These are phyloP conservation scores for Aphaenogaster floridana DNA, from an alignment of 1,140 invertebrate species.

Conservation along the genomic window DNA sequence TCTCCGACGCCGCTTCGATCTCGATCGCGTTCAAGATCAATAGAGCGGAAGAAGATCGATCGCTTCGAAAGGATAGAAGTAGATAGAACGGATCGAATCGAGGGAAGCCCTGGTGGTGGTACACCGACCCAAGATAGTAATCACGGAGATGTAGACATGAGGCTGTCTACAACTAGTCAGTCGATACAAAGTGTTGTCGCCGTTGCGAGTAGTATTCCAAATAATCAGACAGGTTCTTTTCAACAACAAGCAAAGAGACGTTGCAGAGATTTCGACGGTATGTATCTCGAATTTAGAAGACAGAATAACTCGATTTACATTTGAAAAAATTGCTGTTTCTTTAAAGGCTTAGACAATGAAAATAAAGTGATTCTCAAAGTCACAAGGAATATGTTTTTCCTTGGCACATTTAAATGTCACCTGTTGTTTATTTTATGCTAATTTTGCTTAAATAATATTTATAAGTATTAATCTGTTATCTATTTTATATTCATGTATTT, in stretches of 20 bases:
- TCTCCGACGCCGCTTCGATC: conserved; percentile 86
- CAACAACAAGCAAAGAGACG: conserved; percentile 87
- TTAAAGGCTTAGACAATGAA: not conserved
- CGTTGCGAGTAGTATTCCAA: conserved; percentile 80
- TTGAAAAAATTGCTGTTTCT: conserved; percentile 21
- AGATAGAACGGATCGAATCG: conserved; percentile 77
- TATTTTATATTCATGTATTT: conserved; percentile 48
- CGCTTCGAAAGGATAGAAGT: conserved; percentile 81
- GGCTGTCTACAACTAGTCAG: conserved; percentile 87
- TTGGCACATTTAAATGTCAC: not conserved
- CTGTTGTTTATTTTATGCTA: too few relatives aligned
- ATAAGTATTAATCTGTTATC: not conserved
- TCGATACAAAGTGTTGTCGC: conserved; percentile 88
- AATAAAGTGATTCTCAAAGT: not conserved
- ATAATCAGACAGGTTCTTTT: conserved; percentile 81
- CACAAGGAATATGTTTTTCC: not conserved
- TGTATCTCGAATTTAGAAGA: conserved; percentile 66
- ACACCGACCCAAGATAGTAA: conserved; percentile 89
- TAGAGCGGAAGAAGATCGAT: conserved; percentile 84
- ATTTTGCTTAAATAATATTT: too few relatives aligned
- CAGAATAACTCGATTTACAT: not conserved
- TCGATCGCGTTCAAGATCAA: conserved; percentile 83
- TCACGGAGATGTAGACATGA: conserved; percentile 89
- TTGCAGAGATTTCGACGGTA: conserved; percentile 92
- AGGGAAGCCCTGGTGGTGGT: conserved; percentile 84